Evolutionary conservation across 2,888 invertebrate species (phyloP).

Genomic region (Oxytorus armatus): DNA sequence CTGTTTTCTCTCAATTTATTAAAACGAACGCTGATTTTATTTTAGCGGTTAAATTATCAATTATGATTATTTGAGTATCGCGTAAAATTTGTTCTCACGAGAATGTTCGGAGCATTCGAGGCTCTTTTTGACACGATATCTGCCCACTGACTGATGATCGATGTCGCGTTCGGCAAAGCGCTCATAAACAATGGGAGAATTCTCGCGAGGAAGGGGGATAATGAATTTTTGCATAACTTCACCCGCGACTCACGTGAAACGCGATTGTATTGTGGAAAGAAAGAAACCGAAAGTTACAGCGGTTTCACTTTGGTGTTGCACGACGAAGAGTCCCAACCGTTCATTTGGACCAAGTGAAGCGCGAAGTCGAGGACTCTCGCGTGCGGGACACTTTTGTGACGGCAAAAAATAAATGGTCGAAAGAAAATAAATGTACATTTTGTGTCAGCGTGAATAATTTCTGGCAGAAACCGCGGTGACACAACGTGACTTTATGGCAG

Average conservation of each 20-base stretch:
- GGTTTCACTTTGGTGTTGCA: conserved; percentile 70
- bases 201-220: conserved; percentile 42
- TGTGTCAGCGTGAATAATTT: conserved; percentile 17
- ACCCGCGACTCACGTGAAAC: conserved; percentile 62
- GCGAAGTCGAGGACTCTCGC: conserved; percentile 72
- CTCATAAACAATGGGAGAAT: conserved; percentile 75
- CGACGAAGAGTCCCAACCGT: conserved; percentile 65
- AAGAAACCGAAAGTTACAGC: conserved; percentile 64
- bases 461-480: conserved; percentile 34
- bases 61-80: background rate
- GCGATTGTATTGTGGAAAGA: conserved; percentile 80
- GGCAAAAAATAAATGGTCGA: conserved; percentile 24
- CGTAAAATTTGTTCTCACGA: background rate
- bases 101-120: conserved; percentile 6
- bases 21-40: background rate
- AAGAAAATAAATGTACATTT: conserved; percentile 16
- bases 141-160: conserved; percentile 71
- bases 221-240: conserved; percentile 72
- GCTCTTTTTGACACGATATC: conserved; percentile 64
- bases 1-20: background rate
- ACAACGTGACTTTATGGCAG: conserved; percentile 25
- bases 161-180: conserved; percentile 64
- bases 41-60: background rate
- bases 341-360: conserved; percentile 83
- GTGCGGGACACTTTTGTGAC: conserved; percentile 15